Evolutionary conservation across 2,113 vertebrate genomes (phyloP).

Genomic region (Pterocles burchelli): DNA sequence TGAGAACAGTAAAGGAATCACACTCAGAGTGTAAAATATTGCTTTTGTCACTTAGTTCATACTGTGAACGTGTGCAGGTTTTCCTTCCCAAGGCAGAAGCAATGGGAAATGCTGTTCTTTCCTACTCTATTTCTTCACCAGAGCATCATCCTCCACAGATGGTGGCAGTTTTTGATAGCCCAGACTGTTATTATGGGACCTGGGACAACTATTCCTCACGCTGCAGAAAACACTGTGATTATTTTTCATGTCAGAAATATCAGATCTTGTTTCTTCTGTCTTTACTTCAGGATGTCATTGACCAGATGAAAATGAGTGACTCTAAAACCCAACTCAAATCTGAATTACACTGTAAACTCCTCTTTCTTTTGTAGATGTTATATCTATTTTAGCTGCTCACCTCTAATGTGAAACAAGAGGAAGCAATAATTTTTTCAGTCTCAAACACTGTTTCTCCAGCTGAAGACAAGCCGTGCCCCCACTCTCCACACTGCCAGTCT

Average conservation of each 20-base stretch:
- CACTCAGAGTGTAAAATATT: background rate
- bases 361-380: background rate
- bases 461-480: background rate
- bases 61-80: constrained; percentile 7
- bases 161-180: background rate
- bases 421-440: background rate
- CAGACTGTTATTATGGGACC: background rate
- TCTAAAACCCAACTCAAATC: background rate
- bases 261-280: background rate
- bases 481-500: background rate
- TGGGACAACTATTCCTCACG: background rate
- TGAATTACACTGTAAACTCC: background rate
- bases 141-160: background rate
- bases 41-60: constrained; percentile 17
- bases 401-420: background rate
- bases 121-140: background rate
- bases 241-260: background rate
- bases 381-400: background rate
- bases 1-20: constrained; percentile 32
- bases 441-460: background rate
- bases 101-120: background rate
- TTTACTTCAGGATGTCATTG: background rate
- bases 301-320: background rate
- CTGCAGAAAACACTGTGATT: background rate
- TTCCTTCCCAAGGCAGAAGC: background rate